A percentile compares a stretch with the other conserved stretches of the same genome.
Evolutionary conservation across 1,140 invertebrate species (phyloP).

Genomic region (Cydia amplana): DNA sequence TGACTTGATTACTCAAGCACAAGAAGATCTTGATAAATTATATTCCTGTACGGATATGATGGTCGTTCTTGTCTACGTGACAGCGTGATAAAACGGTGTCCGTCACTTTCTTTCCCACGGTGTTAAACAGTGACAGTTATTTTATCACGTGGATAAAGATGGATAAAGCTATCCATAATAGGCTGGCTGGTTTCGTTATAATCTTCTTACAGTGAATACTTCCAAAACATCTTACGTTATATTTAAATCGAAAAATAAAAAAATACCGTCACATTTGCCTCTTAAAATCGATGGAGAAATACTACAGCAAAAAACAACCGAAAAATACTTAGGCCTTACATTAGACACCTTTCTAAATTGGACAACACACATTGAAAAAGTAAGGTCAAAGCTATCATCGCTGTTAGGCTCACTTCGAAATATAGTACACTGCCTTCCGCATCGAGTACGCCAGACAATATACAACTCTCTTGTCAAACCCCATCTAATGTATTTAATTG

Average conservation of each 20-base stretch:
- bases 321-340: background rate
- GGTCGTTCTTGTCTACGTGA: too few relatives aligned
- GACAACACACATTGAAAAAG: background rate
- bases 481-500: background rate
- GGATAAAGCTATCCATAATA: too few relatives aligned
- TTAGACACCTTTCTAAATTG: background rate
- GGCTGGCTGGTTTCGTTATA: background rate
- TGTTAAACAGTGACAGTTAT: too few relatives aligned
- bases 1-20: background rate
- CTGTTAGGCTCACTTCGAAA: too few relatives aligned
- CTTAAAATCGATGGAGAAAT: background rate
- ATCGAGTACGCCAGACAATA: background rate
- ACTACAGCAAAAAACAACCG: background rate
- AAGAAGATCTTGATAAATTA: background rate
- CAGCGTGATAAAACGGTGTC: too few relatives aligned
- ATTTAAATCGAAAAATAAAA: background rate
- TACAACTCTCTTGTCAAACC: background rate
- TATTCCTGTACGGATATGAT: too few relatives aligned
- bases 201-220: background rate
- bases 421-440: background rate
- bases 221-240: background rate
- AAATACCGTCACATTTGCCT: background rate
- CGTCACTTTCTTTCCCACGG: too few relatives aligned
- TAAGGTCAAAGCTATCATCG: too few relatives aligned
- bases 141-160: too few relatives aligned